A percentile compares a stretch with the other conserved stretches of the same genome.
These are phyloP conservation scores for Cotesia congregata DNA, from an alignment of 2,888 invertebrate genomes.

Conservation along the genomic window DNA sequence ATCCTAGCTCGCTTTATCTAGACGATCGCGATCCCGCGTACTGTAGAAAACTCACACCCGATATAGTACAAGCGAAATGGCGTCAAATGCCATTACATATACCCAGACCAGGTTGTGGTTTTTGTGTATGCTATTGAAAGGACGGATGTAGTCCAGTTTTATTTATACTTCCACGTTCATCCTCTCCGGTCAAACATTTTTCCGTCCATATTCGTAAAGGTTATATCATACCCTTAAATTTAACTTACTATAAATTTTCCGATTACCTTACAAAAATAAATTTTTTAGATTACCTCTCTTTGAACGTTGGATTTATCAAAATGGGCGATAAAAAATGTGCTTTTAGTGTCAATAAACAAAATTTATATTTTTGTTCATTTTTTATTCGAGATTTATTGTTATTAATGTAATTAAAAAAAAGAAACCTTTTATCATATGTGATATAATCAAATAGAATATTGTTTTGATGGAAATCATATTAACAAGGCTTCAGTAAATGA, in stretches of 20 bases:
- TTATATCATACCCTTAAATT: neutral
- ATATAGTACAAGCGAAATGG: slow-evolving; percentile 11
- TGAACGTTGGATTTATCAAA: no score
- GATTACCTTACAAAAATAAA: neutral
- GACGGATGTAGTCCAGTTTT: slow-evolving; percentile 13
- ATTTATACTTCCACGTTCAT: slow-evolving; percentile 11
- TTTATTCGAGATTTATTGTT: no score
- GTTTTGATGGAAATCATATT: no score
- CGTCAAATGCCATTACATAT: slow-evolving; percentile 15
- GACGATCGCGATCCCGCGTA: slow-evolving; percentile 31
- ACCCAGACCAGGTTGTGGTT: neutral
- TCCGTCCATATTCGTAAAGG: neutral
- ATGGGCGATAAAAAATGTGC: no score
- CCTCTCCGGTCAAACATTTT: neutral
- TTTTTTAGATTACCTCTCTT: neutral
- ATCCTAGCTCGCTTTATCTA: slow-evolving; percentile 33
- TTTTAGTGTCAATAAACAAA: no score
- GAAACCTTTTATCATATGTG: no score
- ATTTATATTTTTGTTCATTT: no score
- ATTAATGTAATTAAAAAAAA: no score
- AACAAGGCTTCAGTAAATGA: no score
- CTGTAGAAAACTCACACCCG: slow-evolving; percentile 1
- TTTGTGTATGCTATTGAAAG: neutral
- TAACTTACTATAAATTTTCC: neutral
- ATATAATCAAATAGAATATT: no score